Percentiles rank a stretch among this genome's conserved stretches.
These are phyloP conservation scores for Ylistrum balloti DNA, from an alignment of 1,140 invertebrate species.

Conservation along the genomic window DNA sequence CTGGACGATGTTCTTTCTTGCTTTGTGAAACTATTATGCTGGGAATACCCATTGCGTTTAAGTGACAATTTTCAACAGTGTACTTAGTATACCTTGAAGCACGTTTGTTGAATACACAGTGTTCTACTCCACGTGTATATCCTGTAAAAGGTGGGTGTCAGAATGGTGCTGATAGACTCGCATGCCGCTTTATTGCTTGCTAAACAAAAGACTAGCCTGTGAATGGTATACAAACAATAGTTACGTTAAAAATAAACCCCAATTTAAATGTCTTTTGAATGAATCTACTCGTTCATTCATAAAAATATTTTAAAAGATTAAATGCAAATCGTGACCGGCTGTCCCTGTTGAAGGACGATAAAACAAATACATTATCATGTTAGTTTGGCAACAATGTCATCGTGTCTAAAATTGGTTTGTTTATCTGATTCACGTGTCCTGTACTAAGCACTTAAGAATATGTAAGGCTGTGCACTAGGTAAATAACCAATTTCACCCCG, in stretches of 20 bases:
- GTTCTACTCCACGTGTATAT: not conserved
- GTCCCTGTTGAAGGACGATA: not conserved
- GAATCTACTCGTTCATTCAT: constrained; percentile 4
- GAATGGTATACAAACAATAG: not conserved
- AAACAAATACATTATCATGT: not conserved
- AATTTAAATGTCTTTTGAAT: constrained; percentile 9
- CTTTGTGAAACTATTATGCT: not conserved
- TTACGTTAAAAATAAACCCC: not conserved
- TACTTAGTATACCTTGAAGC: not conserved
- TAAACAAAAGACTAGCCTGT: not conserved
- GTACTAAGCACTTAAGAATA: no score
- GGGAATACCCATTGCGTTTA: not conserved
- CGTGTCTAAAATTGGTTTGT: not conserved
- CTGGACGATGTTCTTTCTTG: not conserved
- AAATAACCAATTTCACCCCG: no score
- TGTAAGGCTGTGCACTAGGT: no score
- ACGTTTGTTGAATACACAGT: not conserved
- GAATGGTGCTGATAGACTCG: not conserved
- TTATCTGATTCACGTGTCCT: not conserved
- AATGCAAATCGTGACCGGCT: constrained; percentile 33
- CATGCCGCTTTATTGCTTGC: not conserved
- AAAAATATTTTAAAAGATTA: not conserved
- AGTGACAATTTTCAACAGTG: no score
- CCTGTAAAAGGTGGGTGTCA: not conserved
- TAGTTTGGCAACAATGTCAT: not conserved